Evolutionary conservation across 2,888 invertebrate genomes (phyloP), one percentile per base, ranked within the genome.

Genomic region (Arctia plantaginis): DNA sequence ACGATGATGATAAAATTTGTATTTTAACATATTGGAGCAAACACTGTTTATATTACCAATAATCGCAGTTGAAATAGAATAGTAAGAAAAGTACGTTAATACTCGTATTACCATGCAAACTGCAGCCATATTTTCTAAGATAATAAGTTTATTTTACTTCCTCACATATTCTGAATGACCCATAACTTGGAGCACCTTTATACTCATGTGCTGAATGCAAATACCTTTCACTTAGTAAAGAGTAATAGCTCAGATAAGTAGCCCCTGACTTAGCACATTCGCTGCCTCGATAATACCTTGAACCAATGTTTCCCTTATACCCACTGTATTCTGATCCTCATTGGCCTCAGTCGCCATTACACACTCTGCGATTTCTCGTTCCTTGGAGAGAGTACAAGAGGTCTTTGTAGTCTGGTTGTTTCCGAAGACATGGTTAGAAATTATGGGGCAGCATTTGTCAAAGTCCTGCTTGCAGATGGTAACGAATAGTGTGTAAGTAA

Each of bases 221-320:
- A 92, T 91, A 82, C 85, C 89, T 88, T 90, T 89, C 90, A 91
- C 92, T 92, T 91, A 90, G 89, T 88, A 86, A 80, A 88, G 90
- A 91, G 90, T 92, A 92, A 92, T 92, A 90, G 90, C 87, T 81
- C 72, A 90, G 90, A 91, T 90, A 92, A 92, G 92, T 93, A 92
- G 90, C 91, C 90, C 84, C 92, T 92, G 92, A 93, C 92, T 91
- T 89, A 90, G 92, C 92, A 93, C 92, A 91, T 93, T 93, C 90
- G 88, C 90, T 86, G 86, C 85, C 84, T 84, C 88, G 90, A 90
- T 91, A 91, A 91, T 92, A 87, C 88, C 87, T 86, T 85, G 83
- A 89, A 90, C 91, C 90, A 90, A 92, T 91, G 91, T 90, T 89
- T 84, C 85, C 69, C 75, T 84, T 74, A 80, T 80, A 81, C 74